phyloP scores from a whole-genome alignment of 2,113 vertebrate species.

The Centropus bengalensis region DNA sequence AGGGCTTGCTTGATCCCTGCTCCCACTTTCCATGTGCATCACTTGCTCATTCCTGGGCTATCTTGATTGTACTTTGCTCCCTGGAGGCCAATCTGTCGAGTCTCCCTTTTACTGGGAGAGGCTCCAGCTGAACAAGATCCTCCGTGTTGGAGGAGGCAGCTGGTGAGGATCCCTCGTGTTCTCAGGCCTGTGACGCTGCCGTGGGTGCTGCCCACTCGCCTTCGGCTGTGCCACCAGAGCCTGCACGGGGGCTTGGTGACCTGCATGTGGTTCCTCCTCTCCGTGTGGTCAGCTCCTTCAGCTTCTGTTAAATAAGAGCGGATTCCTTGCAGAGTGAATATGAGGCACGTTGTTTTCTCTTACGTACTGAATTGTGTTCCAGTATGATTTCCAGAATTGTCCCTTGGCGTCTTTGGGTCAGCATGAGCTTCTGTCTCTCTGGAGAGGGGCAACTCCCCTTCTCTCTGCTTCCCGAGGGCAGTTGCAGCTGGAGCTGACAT shows the following conservation, averaged over 20 bases:
- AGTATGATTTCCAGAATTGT: background rate
- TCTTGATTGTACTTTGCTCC: background rate
- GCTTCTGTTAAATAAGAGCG: background rate
- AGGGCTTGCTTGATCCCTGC: accelerated
- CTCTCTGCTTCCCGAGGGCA: background rate
- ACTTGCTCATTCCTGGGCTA: background rate
- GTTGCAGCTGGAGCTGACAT: background rate
- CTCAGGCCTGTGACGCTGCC: background rate
- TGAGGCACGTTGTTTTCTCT: background rate
- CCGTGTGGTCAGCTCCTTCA: background rate
- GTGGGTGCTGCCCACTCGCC: background rate
- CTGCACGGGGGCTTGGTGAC: accelerated
- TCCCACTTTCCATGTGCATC: background rate
- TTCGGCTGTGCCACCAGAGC: background rate
- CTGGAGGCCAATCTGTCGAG: background rate
- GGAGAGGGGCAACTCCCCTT: background rate
- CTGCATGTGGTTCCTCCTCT: background rate
- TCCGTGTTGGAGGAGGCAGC: background rate
- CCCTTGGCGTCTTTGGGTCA: too few relatives aligned
- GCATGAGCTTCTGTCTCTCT: background rate
- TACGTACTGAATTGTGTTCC: background rate
- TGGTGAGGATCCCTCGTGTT: background rate
- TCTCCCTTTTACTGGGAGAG: background rate
- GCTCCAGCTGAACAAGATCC: background rate
- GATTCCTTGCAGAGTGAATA: background rate